Percentiles rank a stretch among this genome's conserved stretches.
Conservation (phyloP, 2,113 vertebrate genomes). For the Bostrychus sinensis region DNA sequence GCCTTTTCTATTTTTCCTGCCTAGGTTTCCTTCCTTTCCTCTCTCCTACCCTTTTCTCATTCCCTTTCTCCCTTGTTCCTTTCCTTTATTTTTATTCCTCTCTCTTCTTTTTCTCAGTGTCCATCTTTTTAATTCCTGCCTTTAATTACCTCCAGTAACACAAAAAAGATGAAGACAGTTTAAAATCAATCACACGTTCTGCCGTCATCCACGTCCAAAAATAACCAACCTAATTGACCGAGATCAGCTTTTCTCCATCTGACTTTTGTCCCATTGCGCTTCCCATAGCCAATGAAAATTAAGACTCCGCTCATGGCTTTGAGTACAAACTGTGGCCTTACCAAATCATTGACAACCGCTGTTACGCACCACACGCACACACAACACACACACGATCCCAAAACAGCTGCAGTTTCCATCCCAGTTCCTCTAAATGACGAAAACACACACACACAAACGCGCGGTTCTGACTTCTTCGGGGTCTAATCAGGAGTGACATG, state of each 20-base stretch:
- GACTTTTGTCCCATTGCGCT: background rate
- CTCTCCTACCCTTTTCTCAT: too few species aligned
- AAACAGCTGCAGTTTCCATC: constrained; percentile 73
- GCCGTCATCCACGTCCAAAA: background rate
- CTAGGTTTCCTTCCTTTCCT: too few species aligned
- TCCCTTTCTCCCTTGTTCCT: too few species aligned
- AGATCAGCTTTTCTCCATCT: background rate
- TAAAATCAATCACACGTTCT: background rate
- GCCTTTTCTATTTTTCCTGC: too few species aligned
- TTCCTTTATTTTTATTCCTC: too few species aligned
- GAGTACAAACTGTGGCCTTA: constrained; percentile 33
- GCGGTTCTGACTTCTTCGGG: constrained; percentile 72
- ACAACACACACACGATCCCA: constrained; percentile 21
- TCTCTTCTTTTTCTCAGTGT: too few species aligned
- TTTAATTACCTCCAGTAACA: too few species aligned
- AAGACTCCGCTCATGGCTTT: constrained; percentile 12
- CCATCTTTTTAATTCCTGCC: too few species aligned
- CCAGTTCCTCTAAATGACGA: constrained; percentile 74
- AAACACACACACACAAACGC: constrained; percentile 75
- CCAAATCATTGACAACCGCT: constrained; percentile 66
- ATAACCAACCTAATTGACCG: background rate
- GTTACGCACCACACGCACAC: constrained; percentile 57
- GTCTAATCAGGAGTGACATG: constrained; percentile 79
- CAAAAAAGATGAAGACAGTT: background rate
- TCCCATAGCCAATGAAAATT: constrained; percentile 1